phyloP scores from a whole-genome alignment of 1,140 invertebrate genomes.

The Ceratina australensis region DNA sequence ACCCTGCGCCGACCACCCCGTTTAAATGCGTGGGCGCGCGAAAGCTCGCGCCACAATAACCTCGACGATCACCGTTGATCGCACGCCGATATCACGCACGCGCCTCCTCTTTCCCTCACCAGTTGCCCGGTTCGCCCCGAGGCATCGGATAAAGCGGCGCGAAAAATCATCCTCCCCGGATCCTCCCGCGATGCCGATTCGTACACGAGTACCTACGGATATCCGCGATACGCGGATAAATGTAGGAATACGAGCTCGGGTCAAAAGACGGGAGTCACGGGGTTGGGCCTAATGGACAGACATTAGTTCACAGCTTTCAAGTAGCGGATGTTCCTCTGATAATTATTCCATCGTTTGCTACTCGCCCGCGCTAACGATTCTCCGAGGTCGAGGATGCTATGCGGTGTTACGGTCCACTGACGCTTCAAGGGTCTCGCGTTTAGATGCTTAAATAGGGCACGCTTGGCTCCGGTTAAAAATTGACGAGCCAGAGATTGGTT shows the following conservation, averaged over 20 bases:
- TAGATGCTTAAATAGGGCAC: no score
- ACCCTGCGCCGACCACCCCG: constrained; percentile 35
- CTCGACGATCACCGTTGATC: constrained; percentile 25
- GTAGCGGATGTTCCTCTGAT: constrained; percentile 27
- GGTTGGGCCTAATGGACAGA: constrained; percentile 18
- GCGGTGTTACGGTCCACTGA: not conserved
- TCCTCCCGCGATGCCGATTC: constrained; percentile 18
- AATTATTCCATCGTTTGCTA: constrained; percentile 29
- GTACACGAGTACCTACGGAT: constrained; percentile 9
- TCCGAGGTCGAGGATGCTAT: constrained; percentile 20
- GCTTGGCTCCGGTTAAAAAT: no score
- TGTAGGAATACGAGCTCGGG: no score
- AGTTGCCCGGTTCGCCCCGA: not conserved
- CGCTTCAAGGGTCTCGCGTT: no score
- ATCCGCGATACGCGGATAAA: not conserved
- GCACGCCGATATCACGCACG: constrained; percentile 35
- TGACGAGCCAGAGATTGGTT: no score
- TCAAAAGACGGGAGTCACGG: not conserved
- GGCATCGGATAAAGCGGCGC: constrained; percentile 17
- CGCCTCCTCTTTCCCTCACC: not conserved
- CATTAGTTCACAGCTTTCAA: constrained; percentile 26
- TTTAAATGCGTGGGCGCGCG: constrained; percentile 26
- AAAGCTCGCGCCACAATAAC: constrained; percentile 27
- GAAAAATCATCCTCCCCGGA: constrained; percentile 5
- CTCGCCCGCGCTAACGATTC: not conserved